Conservation (phyloP, 2,113 vertebrate genomes). For the Oncorhynchus mykiss region DNA sequence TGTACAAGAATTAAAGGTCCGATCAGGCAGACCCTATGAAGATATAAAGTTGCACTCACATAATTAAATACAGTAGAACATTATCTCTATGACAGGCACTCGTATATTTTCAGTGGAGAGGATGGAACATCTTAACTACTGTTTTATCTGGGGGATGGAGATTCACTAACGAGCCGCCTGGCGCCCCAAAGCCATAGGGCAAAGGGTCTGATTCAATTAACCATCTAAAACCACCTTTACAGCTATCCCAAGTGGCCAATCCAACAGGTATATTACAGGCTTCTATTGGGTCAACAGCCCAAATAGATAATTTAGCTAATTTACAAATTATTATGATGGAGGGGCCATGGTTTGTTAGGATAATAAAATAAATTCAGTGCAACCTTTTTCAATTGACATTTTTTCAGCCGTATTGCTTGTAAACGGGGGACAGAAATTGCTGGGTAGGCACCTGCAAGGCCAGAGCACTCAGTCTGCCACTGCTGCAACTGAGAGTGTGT, state of each 20-base stretch:
- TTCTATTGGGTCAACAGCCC: not conserved
- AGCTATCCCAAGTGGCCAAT: not conserved
- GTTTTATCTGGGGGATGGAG: constrained; percentile 4
- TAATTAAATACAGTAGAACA: too few relatives aligned
- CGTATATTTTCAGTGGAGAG: too few relatives aligned
- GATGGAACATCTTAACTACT: not conserved
- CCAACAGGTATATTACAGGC: too few relatives aligned
- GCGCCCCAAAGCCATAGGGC: constrained; percentile 5
- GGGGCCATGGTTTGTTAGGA: not conserved
- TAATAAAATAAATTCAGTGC: not conserved
- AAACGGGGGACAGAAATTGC: not conserved
- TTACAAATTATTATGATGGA: not conserved
- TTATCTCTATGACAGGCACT: too few relatives aligned
- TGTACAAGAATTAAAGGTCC: too few relatives aligned
- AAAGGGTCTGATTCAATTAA: constrained; percentile 15
- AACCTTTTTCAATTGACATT: not conserved
- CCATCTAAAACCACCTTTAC: not conserved
- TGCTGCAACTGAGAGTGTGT: not conserved
- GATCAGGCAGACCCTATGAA: too few relatives aligned
- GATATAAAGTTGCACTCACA: too few relatives aligned
- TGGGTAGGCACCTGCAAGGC: not conserved
- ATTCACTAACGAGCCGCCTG: constrained; percentile 7
- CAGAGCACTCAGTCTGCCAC: not conserved
- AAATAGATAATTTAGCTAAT: not conserved
- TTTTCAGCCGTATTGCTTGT: not conserved